Evolutionary conservation across 2,888 invertebrate species (phyloP), one percentile per base, ranked within the genome.

Genomic region (Eudasyphora cyanicolor): DNA sequence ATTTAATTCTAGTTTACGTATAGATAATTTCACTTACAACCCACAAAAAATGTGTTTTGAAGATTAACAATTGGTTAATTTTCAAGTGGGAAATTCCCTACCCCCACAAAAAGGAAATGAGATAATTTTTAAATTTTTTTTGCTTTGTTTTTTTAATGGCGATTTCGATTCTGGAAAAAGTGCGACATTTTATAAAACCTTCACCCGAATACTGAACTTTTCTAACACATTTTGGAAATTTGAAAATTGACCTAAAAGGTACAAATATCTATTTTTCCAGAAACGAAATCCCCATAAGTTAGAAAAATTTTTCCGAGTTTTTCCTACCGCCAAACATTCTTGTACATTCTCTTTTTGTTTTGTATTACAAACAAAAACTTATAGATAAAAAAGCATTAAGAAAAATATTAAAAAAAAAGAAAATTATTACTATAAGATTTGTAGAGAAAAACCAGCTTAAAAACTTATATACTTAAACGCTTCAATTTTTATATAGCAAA

Each of bases 381-480:
- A 79, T 54, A 70, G 8, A 78, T 29, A 67, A 71, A 54, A 24
- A 79, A 82, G 76, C 67, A 80, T 62, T 19, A 74, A 29, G 17
- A 76, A 75, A 60, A 82, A 74, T 21, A 75, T 45, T 10, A 19
- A 54, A 73, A 70, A 12, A 2, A 73, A 76, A 74, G 45, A 82
- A 74, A n/a, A 64, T 2, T 62, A 5, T 76, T 42, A 69, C 49
- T 78, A 77, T 49, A 73, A 81, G 77, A 84, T 67, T 38, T 79
- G 82, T 82, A 84, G 80, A 69, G 35, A 75, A 76, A 67, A 76
- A 45, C 45, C 17, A 76, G 64, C 78, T 83, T 82, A 79, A 80
- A 76, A 77, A 78, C 73, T 82, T 81, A 78, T 79, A 86, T 82
- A 86, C 80, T 85, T 83, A 85, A 82, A 81, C 67, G 79, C 82